Percentiles rank a stretch among this genome's conserved stretches.
Conservation (phyloP, 2,888 invertebrate genomes). For the Galeruca laticollis region DNA sequence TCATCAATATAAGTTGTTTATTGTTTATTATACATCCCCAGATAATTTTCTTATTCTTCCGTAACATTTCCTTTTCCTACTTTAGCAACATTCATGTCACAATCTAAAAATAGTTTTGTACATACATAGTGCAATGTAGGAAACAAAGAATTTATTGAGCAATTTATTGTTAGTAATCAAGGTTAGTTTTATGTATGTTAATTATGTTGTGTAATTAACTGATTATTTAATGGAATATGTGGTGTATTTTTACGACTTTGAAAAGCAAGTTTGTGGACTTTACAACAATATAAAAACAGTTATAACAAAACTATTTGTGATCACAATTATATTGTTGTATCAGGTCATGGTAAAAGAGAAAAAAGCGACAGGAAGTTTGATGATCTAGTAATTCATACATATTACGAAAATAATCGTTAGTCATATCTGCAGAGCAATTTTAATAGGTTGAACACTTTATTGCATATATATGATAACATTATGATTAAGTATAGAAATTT, state of each 20-base stretch:
- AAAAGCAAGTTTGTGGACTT: slow-evolving; percentile 22
- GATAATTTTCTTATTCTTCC: neutral
- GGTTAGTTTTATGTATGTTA: slow-evolving; percentile 16
- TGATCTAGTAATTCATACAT: neutral
- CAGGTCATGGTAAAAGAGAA: slow-evolving; percentile 10
- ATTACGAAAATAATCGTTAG: too few relatives aligned
- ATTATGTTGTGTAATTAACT: slow-evolving; percentile 27
- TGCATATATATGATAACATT: too few relatives aligned
- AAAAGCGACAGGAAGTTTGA: slow-evolving; percentile 7
- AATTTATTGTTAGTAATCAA: slow-evolving; percentile 10
- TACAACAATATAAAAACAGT: slow-evolving; percentile 9
- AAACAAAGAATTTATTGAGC: slow-evolving; percentile 30
- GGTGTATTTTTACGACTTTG: slow-evolving; percentile 17
- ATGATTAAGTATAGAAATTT: too few relatives aligned
- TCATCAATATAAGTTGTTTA: neutral
- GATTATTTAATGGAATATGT: slow-evolving; percentile 25
- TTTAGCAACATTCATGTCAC: slow-evolving; percentile 15
- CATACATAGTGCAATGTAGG: slow-evolving; percentile 25
- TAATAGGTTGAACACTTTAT: too few relatives aligned
- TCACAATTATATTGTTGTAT: slow-evolving; percentile 11
- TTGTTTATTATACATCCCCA: neutral
- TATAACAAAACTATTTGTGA: neutral
- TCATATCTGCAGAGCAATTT: too few relatives aligned
- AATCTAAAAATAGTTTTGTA: slow-evolving; percentile 28
- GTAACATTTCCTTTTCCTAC: slow-evolving; percentile 9